Percentiles rank a stretch among this genome's conserved stretches.
phyloP scores from a whole-genome alignment of 2,113 vertebrate species.

The Octodon degus region DNA sequence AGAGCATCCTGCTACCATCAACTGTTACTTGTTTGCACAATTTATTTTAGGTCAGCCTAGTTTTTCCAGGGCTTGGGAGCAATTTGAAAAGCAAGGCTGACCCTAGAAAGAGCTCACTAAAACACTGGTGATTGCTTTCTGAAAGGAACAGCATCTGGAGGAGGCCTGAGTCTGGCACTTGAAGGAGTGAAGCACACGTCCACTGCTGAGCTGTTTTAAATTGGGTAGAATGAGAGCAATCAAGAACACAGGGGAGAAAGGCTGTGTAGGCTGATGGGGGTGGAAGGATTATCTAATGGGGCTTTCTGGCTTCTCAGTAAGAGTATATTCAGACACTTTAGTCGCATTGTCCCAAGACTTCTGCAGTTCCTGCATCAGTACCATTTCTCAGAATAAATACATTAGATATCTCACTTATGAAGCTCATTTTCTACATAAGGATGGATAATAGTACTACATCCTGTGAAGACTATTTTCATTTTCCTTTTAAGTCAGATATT shows the following conservation, averaged over 20 bases:
- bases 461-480: conserved; percentile 61
- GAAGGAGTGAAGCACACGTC: not conserved
- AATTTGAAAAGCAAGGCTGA: conserved; percentile 70
- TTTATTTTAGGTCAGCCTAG: conserved; percentile 73
- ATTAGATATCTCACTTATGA: conserved; percentile 47
- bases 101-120: conserved; percentile 67
- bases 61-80: conserved; percentile 54
- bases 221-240: conserved; percentile 63
- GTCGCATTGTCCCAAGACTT: not conserved
- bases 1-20: conserved; percentile 41
- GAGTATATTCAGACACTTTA: conserved; percentile 11
- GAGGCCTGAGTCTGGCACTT: conserved; percentile 63
- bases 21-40: conserved; percentile 63
- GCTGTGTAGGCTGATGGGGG: not conserved
- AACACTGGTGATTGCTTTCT: conserved; percentile 69
- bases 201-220: conserved; percentile 66
- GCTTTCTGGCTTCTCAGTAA: conserved; percentile 36
- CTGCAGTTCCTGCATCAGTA: conserved; percentile 42
- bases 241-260: conserved; percentile 42
- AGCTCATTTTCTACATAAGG: conserved; percentile 66
- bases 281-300: conserved; percentile 28
- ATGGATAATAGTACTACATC: conserved; percentile 2
- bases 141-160: conserved; percentile 57
- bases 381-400: conserved; percentile 65
- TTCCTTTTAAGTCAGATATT: conserved; percentile 48